These are phyloP conservation scores for Lymantria monacha DNA, from an alignment of 2,888 invertebrate species.

Conservation along the genomic window DNA sequence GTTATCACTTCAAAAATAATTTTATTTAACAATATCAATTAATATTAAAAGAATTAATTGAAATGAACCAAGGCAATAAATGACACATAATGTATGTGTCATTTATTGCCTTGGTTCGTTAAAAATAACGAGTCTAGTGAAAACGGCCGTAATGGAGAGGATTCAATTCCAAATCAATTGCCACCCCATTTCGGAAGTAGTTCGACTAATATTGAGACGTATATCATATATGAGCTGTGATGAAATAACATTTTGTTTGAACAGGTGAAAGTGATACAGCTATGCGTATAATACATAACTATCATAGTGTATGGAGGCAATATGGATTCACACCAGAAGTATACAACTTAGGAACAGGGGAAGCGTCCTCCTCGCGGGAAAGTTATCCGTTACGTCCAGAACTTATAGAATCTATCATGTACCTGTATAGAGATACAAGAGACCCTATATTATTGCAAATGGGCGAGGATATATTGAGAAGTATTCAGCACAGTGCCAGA, in stretches of 20 bases:
- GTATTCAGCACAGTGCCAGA: slow-evolving; percentile 95
- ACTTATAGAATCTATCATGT: slow-evolving; percentile 98
- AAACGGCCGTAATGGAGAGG: too few species aligned
- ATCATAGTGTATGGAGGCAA: slow-evolving; percentile 98
- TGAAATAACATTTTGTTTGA: slow-evolving; percentile 4
- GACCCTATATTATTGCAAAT: slow-evolving; percentile 96
- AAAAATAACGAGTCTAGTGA: too few species aligned
- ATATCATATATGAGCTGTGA: too few species aligned
- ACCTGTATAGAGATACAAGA: slow-evolving; percentile 95
- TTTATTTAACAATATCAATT: too few species aligned
- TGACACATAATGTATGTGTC: too few species aligned
- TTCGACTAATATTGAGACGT: too few species aligned
- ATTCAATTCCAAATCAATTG: too few species aligned
- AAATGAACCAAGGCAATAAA: too few species aligned
- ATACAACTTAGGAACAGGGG: slow-evolving; percentile 95
- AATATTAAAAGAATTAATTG: too few species aligned
- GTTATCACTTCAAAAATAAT: too few species aligned
- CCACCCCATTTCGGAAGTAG: too few species aligned
- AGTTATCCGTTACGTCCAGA: slow-evolving; percentile 98
- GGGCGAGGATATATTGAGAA: slow-evolving; percentile 95
- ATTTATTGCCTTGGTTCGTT: too few species aligned
- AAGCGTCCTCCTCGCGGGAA: slow-evolving; percentile 90
- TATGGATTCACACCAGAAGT: slow-evolving; percentile 99
- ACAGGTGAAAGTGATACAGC: slow-evolving; percentile 94
- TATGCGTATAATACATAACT: slow-evolving; percentile 96